These are phyloP conservation scores for Clarias batrachus DNA, from an alignment of 2,113 vertebrate species.

Conservation along the genomic window DNA sequence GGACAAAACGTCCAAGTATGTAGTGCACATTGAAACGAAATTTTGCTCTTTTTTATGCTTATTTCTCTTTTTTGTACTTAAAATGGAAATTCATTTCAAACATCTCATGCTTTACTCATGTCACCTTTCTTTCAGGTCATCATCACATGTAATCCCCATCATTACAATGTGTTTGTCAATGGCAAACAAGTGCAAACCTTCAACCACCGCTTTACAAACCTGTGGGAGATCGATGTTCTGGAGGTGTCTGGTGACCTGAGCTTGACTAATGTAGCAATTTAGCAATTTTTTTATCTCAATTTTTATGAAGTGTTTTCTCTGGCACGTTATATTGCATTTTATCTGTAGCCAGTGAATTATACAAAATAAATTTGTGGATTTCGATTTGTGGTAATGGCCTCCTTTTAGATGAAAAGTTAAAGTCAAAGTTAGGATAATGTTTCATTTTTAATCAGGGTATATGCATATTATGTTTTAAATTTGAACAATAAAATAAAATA, in stretches of 20 bases:
- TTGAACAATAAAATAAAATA: neutral
- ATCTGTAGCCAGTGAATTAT: neutral
- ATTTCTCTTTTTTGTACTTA: neutral
- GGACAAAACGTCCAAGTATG: slow-evolving; percentile 33
- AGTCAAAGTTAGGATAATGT: neutral
- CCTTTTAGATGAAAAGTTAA: too few species aligned
- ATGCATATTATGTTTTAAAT: neutral
- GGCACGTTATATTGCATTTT: neutral
- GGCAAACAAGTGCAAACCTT: slow-evolving; percentile 63
- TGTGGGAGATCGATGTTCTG: slow-evolving; percentile 55
- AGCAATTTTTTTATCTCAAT: neutral
- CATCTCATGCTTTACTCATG: neutral
- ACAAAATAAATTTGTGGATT: neutral
- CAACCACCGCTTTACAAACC: slow-evolving; percentile 58
- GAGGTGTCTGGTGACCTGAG: slow-evolving; percentile 68
- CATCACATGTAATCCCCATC: slow-evolving; percentile 64
- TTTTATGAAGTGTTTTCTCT: neutral
- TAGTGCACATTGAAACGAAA: neutral
- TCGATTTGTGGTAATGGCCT: neutral
- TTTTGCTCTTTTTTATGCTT: neutral
- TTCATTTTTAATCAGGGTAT: neutral
- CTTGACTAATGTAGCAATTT: slow-evolving; percentile 56
- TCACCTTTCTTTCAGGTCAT: slow-evolving; percentile 62
- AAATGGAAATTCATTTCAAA: neutral
- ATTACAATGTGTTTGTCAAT: slow-evolving; percentile 65